Percentiles rank a stretch among this genome's conserved stretches.
phyloP scores from a whole-genome alignment of 2,113 vertebrate genomes.

The Sigmodon hispidus region DNA sequence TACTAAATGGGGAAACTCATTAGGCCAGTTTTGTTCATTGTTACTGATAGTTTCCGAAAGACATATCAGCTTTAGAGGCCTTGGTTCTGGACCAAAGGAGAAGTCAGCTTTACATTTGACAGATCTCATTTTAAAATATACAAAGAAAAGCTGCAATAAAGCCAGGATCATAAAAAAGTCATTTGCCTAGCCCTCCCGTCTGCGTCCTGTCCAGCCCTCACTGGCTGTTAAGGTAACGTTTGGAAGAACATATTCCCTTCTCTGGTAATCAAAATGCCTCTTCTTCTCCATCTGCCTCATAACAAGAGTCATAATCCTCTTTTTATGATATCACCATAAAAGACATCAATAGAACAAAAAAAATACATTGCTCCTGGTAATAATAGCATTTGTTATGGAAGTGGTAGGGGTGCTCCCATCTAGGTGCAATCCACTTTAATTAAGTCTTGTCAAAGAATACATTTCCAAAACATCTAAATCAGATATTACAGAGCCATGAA shows the following conservation, averaged over 20 bases:
- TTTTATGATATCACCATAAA: slow-evolving; percentile 78
- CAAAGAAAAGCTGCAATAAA: slow-evolving; percentile 42
- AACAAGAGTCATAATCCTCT: slow-evolving; percentile 64
- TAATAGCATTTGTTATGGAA: slow-evolving; percentile 71
- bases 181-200: slow-evolving; percentile 1
- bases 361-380: slow-evolving; percentile 60
- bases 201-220: background rate
- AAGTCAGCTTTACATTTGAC: slow-evolving; percentile 21
- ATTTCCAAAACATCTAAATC: slow-evolving; percentile 77
- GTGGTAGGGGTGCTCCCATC: slow-evolving; percentile 62
- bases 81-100: background rate
- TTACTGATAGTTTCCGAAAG: slow-evolving; percentile 36
- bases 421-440: slow-evolving; percentile 75
- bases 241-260: slow-evolving; percentile 52
- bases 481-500: slow-evolving; percentile 59
- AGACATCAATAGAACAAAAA: slow-evolving; percentile 74
- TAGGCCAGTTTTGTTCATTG: background rate
- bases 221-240: slow-evolving; percentile 21
- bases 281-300: slow-evolving; percentile 72
- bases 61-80: background rate
- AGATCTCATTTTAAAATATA: slow-evolving; percentile 15
- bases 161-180: slow-evolving; percentile 30
- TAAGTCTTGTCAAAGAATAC: slow-evolving; percentile 75
- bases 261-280: slow-evolving; percentile 46
- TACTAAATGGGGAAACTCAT: slow-evolving; percentile 22